These are phyloP conservation scores for Eilema griseolum DNA, from an alignment of 2,888 invertebrate genomes.

Conservation along the genomic window DNA sequence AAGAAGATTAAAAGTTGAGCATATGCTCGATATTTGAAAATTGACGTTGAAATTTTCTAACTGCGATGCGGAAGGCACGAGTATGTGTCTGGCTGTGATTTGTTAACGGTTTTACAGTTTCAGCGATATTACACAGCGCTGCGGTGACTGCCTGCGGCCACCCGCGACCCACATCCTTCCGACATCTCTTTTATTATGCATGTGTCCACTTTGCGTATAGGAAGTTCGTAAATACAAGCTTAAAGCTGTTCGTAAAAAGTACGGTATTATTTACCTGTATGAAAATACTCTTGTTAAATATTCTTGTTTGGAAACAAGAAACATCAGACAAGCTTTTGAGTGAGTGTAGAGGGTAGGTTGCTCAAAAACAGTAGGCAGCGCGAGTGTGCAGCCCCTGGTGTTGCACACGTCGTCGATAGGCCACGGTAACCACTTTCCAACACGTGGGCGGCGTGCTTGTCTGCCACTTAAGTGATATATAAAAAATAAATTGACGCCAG, in stretches of 20 bases:
- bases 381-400: no score
- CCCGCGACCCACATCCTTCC: constrained; percentile 35
- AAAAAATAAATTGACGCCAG: no score
- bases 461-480: no score
- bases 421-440: no score
- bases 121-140: constrained; percentile 23
- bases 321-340: not conserved
- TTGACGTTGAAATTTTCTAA: constrained; percentile 10
- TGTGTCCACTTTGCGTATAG: constrained; percentile 30
- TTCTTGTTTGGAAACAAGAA: not conserved
- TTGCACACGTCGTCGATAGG: no score
- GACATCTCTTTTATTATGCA: constrained; percentile 49
- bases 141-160: constrained; percentile 28
- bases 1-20: not conserved
- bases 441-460: no score
- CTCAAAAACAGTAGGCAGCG: no score
- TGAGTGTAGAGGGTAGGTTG: no score
- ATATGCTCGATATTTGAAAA: not conserved
- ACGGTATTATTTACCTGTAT: constrained; percentile 1
- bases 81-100: constrained; percentile 29
- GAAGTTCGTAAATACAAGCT: constrained; percentile 21
- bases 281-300: no score
- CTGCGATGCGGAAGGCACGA: constrained; percentile 14
- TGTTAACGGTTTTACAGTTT: constrained; percentile 25
- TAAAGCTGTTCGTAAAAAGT: constrained; percentile 21